These are phyloP conservation scores for Tyrannus savana DNA, from an alignment of 2,113 vertebrate species.

Conservation along the genomic window DNA sequence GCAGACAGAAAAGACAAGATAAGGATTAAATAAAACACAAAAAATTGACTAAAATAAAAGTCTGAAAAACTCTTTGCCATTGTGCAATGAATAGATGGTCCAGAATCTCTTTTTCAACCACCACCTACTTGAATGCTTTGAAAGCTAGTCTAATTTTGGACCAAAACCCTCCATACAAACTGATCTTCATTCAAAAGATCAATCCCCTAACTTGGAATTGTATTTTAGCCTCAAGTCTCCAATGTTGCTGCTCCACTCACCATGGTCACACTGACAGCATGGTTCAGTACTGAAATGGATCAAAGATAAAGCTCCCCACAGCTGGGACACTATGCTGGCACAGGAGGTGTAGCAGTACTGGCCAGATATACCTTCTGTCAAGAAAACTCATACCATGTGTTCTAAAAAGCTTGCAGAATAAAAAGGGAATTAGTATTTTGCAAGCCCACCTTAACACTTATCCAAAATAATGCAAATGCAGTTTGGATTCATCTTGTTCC, in stretches of 20 bases:
- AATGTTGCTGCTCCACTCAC: not conserved
- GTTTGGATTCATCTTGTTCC: not conserved
- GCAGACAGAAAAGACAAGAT: not conserved
- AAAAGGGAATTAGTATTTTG: not conserved
- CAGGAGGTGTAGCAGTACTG: not conserved
- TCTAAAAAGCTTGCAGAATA: not conserved
- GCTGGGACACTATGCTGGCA: not conserved
- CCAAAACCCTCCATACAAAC: not conserved
- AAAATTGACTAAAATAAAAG: not conserved
- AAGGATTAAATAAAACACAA: not conserved
- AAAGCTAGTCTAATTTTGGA: not conserved
- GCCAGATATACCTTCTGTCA: accelerated
- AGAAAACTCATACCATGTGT: not conserved
- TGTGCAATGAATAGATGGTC: not conserved
- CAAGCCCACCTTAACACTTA: not conserved
- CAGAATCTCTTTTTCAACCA: not conserved
- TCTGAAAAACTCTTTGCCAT: not conserved
- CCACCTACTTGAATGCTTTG: not conserved
- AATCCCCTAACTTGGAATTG: not conserved
- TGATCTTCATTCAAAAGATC: not conserved
- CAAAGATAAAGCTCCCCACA: not conserved
- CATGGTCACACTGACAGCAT: not conserved
- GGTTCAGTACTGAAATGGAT: not conserved
- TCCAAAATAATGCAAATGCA: not conserved
- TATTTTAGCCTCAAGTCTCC: not conserved